These are phyloP conservation scores for Heliangelus exortis DNA, from an alignment of 2,797 vertebrate species.

Conservation along the genomic window DNA sequence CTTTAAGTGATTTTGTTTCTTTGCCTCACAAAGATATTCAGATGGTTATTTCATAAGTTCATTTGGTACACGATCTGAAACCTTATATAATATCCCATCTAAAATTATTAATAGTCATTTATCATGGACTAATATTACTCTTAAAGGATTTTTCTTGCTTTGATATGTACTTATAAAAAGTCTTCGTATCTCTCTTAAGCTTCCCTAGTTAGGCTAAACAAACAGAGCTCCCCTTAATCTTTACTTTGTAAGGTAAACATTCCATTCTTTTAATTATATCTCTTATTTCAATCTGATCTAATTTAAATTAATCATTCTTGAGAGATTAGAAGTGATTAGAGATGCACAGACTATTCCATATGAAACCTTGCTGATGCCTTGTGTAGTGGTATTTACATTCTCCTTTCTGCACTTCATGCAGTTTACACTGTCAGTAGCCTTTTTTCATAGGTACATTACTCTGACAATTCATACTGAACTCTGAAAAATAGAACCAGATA, in stretches of 20 bases:
- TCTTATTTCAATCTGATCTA: neutral
- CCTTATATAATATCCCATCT: neutral
- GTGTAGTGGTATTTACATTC: neutral
- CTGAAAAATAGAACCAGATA: neutral
- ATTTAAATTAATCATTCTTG: conserved; percentile 24
- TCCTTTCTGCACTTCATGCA: neutral
- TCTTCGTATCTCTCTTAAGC: neutral
- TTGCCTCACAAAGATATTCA: neutral
- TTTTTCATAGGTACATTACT: neutral
- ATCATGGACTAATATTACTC: neutral
- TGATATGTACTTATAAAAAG: neutral
- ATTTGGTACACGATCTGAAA: neutral
- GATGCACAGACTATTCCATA: neutral
- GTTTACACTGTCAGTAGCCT: neutral
- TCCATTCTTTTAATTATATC: neutral
- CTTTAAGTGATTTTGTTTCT: neutral
- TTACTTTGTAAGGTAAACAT: conserved; percentile 18
- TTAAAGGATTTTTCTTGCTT: neutral
- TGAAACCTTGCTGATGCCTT: neutral
- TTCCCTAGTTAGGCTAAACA: neutral
- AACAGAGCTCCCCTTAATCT: conserved; percentile 18
- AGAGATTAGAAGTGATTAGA: neutral
- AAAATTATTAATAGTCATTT: neutral
- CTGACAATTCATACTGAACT: neutral
- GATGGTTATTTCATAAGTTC: neutral